These are phyloP conservation scores for Rana temporaria DNA, from an alignment of 2,113 vertebrate genomes.

Conservation along the genomic window DNA sequence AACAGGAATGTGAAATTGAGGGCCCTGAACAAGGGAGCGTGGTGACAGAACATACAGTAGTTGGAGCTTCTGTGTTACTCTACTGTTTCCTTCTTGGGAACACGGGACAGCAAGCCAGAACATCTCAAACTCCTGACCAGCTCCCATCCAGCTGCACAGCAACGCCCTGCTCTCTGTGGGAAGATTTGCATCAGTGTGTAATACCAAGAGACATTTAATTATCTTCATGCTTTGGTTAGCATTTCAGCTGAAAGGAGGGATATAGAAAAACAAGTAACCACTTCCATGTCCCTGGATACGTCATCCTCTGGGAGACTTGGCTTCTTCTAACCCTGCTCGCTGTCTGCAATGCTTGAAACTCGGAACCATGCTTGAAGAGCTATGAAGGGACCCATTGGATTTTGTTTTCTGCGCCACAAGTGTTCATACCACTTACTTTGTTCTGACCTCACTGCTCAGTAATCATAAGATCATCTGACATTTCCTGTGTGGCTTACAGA, in stretches of 20 bases:
- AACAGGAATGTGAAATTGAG: conserved; percentile 73
- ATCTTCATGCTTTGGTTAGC: background rate
- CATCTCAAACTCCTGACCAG: conserved; percentile 34
- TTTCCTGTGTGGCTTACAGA: background rate
- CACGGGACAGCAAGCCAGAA: background rate
- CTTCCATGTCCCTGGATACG: conserved; percentile 12
- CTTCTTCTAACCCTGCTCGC: conserved; percentile 1
- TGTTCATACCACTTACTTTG: background rate
- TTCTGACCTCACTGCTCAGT: background rate
- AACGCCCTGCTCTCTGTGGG: conserved; percentile 19
- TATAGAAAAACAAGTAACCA: background rate
- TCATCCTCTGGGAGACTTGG: conserved; percentile 35
- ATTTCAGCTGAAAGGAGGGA: conserved; percentile 24
- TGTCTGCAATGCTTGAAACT: background rate
- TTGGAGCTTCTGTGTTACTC: conserved; percentile 54
- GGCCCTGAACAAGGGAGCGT: conserved; percentile 68
- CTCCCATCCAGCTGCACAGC: conserved; percentile 21
- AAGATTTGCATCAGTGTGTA: conserved; percentile 29
- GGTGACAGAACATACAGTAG: conserved; percentile 64
- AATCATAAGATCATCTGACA: background rate
- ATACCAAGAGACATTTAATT: background rate
- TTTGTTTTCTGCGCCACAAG: background rate
- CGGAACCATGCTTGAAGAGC: background rate
- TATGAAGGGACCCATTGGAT: conserved; percentile 9
- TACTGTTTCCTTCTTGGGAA: conserved; percentile 48